These are phyloP conservation scores for Craseonycteris thonglongyai DNA, from an alignment of 2,113 vertebrate genomes.

Conservation along the genomic window DNA sequence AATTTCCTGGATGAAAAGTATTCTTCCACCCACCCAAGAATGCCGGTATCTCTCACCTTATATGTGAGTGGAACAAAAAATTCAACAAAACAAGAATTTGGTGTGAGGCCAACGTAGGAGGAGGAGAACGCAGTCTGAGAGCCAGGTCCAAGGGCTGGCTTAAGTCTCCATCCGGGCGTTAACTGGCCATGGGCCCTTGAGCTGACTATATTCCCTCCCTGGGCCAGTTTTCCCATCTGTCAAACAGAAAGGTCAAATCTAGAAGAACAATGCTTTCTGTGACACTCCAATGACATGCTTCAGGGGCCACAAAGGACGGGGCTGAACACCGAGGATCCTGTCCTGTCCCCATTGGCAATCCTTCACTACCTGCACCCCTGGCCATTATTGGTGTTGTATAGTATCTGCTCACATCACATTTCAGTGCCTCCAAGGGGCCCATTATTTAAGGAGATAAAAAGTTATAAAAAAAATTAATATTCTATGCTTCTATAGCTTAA, in stretches of 20 bases:
- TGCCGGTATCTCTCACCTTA: background rate
- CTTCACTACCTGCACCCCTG: background rate
- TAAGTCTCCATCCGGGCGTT: background rate
- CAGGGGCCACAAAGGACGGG: background rate
- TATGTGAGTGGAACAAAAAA: background rate
- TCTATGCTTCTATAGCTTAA: background rate
- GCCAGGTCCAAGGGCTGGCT: background rate
- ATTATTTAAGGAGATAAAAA: constrained; percentile 18
- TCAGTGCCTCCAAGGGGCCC: background rate
- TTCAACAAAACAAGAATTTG: background rate
- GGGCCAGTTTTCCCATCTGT: background rate
- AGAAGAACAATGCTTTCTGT: background rate
- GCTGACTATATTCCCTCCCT: background rate
- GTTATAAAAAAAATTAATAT: background rate
- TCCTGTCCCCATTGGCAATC: background rate
- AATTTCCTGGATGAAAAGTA: background rate
- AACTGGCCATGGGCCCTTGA: background rate
- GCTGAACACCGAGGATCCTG: background rate
- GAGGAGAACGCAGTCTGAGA: background rate
- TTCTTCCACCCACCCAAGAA: background rate
- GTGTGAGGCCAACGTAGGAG: background rate
- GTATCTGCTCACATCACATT: background rate
- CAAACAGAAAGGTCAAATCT: background rate
- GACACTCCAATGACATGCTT: background rate
- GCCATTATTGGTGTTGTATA: background rate